Percentiles rank a stretch among this genome's conserved stretches.
phyloP scores from a whole-genome alignment of 2,888 invertebrate species.

The Steinernema hermaphroditum region DNA sequence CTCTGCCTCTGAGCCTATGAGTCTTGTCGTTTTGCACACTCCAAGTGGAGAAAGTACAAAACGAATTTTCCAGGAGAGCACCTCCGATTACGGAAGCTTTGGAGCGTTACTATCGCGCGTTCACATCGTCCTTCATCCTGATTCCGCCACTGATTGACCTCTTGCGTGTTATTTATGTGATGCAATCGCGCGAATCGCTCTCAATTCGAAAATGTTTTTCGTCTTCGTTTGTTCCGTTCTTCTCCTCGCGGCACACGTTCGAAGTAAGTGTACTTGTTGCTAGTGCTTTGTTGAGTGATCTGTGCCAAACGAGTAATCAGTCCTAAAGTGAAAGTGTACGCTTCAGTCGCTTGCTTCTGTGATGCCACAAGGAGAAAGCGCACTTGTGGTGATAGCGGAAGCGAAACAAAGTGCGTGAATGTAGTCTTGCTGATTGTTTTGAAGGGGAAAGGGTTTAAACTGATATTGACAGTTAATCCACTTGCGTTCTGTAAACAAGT shows the following conservation, averaged over 20 bases:
- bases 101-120: slow-evolving; percentile 2
- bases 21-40: not conserved
- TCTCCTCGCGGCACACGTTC: not conserved
- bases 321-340: no score
- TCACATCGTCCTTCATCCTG: not conserved
- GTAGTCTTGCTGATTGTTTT: no score
- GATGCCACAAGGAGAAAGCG: no score
- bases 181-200: slow-evolving; percentile 20
- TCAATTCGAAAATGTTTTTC: slow-evolving; percentile 26
- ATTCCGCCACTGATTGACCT: slow-evolving; percentile 9
- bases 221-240: slow-evolving; percentile 1
- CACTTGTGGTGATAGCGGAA: no score
- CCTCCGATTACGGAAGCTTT: not conserved
- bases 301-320: no score
- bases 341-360: no score
- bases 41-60: not conserved
- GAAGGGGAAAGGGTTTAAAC: no score
- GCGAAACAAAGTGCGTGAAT: no score
- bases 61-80: not conserved
- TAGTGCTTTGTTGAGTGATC: no score
- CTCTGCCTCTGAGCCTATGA: slow-evolving; percentile 61
- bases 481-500: no score
- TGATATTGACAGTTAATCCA: no score
- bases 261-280: no score
- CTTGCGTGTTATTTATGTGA: slow-evolving; percentile 15